A percentile compares a stretch with the other conserved stretches of the same genome.
These are phyloP conservation scores for Ips typographus DNA, from an alignment of 1,140 invertebrate genomes.

Conservation along the genomic window DNA sequence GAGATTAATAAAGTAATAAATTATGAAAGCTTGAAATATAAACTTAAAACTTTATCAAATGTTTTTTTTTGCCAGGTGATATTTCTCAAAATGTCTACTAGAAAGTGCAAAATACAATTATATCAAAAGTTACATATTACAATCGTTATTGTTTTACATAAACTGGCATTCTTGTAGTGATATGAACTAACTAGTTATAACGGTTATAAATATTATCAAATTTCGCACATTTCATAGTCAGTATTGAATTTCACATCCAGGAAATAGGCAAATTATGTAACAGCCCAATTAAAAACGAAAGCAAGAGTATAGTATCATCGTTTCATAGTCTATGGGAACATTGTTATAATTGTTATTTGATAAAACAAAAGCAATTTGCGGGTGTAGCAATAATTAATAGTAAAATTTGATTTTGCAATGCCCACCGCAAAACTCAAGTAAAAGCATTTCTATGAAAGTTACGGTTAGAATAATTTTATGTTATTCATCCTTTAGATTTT, in stretches of 20 bases:
- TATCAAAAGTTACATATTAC: neutral
- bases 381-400: constrained; percentile 4
- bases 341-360: neutral
- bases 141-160: neutral
- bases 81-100: neutral
- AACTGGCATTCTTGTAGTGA: neutral
- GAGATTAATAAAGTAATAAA: too few species aligned
- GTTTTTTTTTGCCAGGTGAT: neutral
- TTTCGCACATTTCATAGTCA: neutral
- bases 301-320: neutral
- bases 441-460: neutral
- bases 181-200: neutral
- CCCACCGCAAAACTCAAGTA: neutral
- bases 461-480: neutral
- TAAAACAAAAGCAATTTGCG: constrained; percentile 2
- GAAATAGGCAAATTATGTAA: constrained; percentile 10
- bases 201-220: neutral
- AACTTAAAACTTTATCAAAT: too few species aligned
- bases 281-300: constrained; percentile 6
- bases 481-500: neutral
- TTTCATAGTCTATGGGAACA: constrained; percentile 9
- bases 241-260: neutral
- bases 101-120: neutral
- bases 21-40: too few species aligned
- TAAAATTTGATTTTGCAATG: neutral